Percentiles rank a stretch among this genome's conserved stretches.
These are phyloP conservation scores for Triops cancriformis DNA, from an alignment of 1,140 invertebrate genomes.

Conservation along the genomic window DNA sequence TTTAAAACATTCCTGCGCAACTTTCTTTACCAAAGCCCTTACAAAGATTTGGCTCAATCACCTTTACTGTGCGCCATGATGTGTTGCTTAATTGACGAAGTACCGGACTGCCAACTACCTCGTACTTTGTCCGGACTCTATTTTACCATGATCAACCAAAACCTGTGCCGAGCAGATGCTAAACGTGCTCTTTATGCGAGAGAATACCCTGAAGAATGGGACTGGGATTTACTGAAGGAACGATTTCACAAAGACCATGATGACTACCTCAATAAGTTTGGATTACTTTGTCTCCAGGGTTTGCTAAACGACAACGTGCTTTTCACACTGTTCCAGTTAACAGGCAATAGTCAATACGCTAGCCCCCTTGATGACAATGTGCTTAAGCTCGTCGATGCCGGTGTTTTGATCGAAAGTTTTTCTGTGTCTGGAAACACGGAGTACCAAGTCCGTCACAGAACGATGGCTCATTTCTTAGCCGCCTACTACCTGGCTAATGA, in stretches of 20 bases:
- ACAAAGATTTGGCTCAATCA: neutral
- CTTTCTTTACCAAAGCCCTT: no score
- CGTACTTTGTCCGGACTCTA: no score
- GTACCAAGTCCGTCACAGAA: neutral
- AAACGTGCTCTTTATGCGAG: neutral
- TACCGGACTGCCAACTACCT: no score
- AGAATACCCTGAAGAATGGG: neutral
- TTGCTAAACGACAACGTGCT: neutral
- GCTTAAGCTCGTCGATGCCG: neutral
- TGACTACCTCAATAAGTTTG: neutral
- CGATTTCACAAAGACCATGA: neutral
- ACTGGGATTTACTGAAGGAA: neutral
- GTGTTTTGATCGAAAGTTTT: neutral
- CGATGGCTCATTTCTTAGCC: neutral
- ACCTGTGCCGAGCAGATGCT: neutral
- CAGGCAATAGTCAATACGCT: neutral
- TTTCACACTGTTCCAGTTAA: neutral
- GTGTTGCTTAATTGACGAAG: no score
- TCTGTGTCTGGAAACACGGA: neutral
- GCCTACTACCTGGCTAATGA: no score
- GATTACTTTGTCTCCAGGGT: neutral
- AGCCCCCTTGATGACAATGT: neutral
- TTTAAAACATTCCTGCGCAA: no score
- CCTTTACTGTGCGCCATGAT: no score
- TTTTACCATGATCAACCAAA: neutral